These are phyloP conservation scores for Pachypeltis micranthus DNA, from an alignment of 1,140 invertebrate genomes.

Conservation along the genomic window DNA sequence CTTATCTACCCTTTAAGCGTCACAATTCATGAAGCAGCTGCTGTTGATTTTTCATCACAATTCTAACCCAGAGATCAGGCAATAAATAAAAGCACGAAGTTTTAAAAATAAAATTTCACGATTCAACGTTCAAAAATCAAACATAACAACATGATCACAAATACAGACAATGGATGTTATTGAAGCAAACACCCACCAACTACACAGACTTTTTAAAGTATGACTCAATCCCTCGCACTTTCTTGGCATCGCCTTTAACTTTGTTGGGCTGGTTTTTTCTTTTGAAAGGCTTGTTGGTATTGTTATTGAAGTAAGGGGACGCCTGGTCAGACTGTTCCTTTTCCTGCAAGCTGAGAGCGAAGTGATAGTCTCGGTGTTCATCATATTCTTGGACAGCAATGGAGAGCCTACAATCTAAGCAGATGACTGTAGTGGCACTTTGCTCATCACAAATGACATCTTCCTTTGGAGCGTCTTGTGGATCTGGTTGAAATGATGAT, in stretches of 20 bases:
- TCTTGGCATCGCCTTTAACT: neutral
- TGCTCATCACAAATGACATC: neutral
- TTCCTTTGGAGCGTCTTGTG: neutral
- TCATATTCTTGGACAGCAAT: constrained; percentile 21
- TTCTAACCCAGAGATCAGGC: too few relatives aligned
- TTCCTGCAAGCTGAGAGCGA: constrained; percentile 23
- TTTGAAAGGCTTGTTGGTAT: constrained; percentile 28
- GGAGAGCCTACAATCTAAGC: constrained; percentile 20
- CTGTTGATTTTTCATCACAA: too few relatives aligned
- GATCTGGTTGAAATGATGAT: too few relatives aligned
- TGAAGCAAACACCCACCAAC: too few relatives aligned
- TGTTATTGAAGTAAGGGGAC: neutral
- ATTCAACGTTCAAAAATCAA: too few relatives aligned
- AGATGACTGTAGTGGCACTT: neutral
- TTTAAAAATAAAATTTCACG: too few relatives aligned
- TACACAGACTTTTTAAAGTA: constrained; percentile 19
- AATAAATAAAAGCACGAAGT: too few relatives aligned
- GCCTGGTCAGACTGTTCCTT: constrained; percentile 12
- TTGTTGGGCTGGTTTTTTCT: constrained; percentile 46
- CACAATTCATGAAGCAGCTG: too few relatives aligned
- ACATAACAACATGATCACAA: too few relatives aligned
- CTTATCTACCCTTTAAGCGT: too few relatives aligned
- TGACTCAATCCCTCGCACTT: constrained; percentile 35
- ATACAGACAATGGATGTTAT: too few relatives aligned
- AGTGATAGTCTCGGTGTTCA: constrained; percentile 26